Evolutionary conservation across 2,888 invertebrate genomes (phyloP).

Genomic region (Pseudococcus jackbeardsleyi): DNA sequence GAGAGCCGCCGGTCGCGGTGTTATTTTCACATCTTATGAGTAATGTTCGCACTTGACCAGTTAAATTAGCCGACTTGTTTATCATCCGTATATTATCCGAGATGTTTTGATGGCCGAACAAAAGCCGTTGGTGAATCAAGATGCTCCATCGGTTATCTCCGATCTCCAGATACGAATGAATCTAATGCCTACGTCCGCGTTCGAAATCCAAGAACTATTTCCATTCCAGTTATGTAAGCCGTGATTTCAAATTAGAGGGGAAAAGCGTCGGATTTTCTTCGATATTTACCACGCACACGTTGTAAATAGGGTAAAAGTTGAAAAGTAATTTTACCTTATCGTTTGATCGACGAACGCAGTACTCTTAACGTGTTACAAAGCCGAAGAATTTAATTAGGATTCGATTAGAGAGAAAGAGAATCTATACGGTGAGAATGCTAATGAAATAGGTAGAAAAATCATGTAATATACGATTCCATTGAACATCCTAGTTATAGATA

Average conservation of each 20-base stretch:
- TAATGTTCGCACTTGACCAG: conserved; percentile 17
- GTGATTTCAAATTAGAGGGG: no score
- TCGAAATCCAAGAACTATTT: no score
- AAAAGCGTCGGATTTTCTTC: neutral
- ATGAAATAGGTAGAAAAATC: neutral
- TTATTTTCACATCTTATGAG: conserved; percentile 7
- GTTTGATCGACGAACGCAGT: conserved; percentile 1
- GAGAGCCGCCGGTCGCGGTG: neutral
- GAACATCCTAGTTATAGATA: conserved; percentile 39
- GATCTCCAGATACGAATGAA: neutral
- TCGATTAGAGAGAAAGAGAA: conserved; percentile 17
- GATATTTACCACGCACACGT: neutral
- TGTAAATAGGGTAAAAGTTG: conserved; percentile 22
- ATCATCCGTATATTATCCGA: neutral
- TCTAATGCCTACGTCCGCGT: neutral
- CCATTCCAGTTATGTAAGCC: no score
- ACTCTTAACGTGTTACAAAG: conserved; percentile 7
- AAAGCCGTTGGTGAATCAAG: conserved; percentile 6
- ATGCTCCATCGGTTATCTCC: neutral
- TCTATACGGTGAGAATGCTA: neutral
- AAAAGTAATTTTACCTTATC: conserved; percentile 13
- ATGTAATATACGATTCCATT: conserved; percentile 22
- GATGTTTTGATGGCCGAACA: neutral
- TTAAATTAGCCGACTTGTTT: conserved; percentile 7
- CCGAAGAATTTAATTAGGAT: neutral